phyloP scores from a whole-genome alignment of 2,888 invertebrate genomes.

The Megamerina dolium region DNA sequence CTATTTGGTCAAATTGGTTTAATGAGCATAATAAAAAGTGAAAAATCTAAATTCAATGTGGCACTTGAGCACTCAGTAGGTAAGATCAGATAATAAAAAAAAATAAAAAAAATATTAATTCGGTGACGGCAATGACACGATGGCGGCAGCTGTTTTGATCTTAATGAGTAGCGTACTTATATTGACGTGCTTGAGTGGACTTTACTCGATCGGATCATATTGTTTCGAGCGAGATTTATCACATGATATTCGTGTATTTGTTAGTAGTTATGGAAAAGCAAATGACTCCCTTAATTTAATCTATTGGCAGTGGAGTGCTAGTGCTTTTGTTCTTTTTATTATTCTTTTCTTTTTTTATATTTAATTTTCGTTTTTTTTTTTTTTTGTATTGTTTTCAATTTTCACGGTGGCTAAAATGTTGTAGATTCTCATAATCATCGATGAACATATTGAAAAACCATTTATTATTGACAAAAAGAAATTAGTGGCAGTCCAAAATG shows the following conservation, averaged over 20 bases:
- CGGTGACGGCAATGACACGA: too few relatives aligned
- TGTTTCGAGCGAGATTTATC: not conserved
- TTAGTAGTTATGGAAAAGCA: too few relatives aligned
- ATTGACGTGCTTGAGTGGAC: not conserved
- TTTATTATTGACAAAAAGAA: slow-evolving; percentile 36
- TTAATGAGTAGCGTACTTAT: too few relatives aligned
- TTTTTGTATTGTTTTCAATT: not conserved
- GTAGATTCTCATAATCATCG: too few relatives aligned
- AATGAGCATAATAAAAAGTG: slow-evolving; percentile 25
- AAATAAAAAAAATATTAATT: too few relatives aligned
- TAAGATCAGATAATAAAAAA: too few relatives aligned
- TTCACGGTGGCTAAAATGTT: too few relatives aligned
- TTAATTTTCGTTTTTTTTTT: not conserved
- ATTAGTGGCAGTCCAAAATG: too few relatives aligned
- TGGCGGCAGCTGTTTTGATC: slow-evolving; percentile 7
- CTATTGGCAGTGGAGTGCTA: too few relatives aligned
- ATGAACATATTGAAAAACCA: slow-evolving; percentile 38
- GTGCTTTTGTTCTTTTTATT: too few relatives aligned
- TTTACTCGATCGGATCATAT: not conserved
- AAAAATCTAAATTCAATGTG: slow-evolving; percentile 34
- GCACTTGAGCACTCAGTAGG: slow-evolving; percentile 26
- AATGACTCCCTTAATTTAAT: too few relatives aligned
- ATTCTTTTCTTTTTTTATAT: too few relatives aligned
- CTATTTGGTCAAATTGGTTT: not conserved
- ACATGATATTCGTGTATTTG: slow-evolving; percentile 1